Evolutionary conservation across 2,797 vertebrate genomes (phyloP).

Genomic region (Phalanger gymnotis): DNA sequence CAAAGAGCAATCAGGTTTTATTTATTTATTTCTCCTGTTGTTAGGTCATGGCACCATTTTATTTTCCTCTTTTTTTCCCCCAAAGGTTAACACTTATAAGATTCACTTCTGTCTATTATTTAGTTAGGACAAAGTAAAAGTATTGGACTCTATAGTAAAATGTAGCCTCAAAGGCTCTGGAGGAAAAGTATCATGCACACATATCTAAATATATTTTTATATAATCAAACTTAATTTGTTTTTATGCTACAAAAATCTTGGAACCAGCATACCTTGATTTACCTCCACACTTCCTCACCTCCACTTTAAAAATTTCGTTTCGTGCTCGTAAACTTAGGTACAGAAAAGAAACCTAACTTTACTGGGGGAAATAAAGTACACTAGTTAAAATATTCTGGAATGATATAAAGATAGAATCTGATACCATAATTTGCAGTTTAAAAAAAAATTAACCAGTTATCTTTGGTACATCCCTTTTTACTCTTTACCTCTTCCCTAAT

Average conservation of each 20-base stretch:
- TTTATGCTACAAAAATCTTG: not conserved
- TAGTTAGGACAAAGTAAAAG: too few relatives aligned
- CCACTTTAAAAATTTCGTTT: not conserved
- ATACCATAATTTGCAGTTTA: slow-evolving; percentile 28
- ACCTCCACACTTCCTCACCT: not conserved
- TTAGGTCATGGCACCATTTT: not conserved
- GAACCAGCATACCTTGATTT: slow-evolving; percentile 5
- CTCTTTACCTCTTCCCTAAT: not conserved
- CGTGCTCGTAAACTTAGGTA: slow-evolving; percentile 44
- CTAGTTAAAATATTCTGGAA: slow-evolving; percentile 45
- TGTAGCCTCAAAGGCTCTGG: too few relatives aligned
- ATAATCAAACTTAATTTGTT: too few relatives aligned
- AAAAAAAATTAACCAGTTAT: not conserved
- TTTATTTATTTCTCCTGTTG: not conserved
- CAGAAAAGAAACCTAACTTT: slow-evolving; percentile 64
- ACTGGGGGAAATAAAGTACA: slow-evolving; percentile 46
- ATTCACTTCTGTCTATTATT: too few relatives aligned
- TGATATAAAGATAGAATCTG: slow-evolving; percentile 32
- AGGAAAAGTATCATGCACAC: too few relatives aligned
- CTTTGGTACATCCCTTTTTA: not conserved
- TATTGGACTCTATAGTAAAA: too few relatives aligned
- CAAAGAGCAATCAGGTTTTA: not conserved
- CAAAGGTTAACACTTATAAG: too few relatives aligned
- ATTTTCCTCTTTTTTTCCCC: not conserved
- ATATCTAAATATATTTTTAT: too few relatives aligned